phyloP scores from a whole-genome alignment of 1,140 invertebrate species.

The Drosophila tropicalis region DNA sequence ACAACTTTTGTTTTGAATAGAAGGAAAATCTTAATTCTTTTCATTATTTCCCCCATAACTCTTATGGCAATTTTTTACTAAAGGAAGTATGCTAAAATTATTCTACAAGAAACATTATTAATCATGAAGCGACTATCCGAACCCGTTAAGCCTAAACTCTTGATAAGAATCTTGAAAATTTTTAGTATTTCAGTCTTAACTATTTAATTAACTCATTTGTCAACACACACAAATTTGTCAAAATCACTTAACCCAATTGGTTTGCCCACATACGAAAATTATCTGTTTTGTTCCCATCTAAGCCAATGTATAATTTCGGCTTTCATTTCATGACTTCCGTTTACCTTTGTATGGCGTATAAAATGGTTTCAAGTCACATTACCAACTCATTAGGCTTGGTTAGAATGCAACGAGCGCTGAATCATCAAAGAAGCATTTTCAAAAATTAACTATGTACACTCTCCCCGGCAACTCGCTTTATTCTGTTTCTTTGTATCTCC shows the following conservation, averaged over 20 bases:
- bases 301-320: slow-evolving; percentile 4
- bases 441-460: slow-evolving; percentile 7
- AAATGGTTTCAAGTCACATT: neutral
- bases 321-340: slow-evolving; percentile 23
- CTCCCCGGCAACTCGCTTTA: no score
- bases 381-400: slow-evolving; percentile 9
- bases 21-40: no score
- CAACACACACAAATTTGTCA: neutral
- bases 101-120: no score
- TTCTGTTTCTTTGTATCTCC: slow-evolving; percentile 24
- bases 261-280: neutral
- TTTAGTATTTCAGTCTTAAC: neutral
- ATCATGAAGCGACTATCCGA: no score
- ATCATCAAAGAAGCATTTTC: slow-evolving; percentile 16
- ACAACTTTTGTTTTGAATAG: no score
- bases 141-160: neutral
- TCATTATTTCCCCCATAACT: no score
- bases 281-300: slow-evolving; percentile 9
- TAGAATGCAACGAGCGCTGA: neutral
- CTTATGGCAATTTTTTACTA: no score
- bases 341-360: neutral
- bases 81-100: no score
- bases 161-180: neutral
- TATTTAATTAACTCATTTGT: slow-evolving; percentile 9
- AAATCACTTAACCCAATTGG: neutral